Base-by-base conservation (phyloP, 2,888 invertebrate genomes). In the Palloptera scutellata region DNA sequence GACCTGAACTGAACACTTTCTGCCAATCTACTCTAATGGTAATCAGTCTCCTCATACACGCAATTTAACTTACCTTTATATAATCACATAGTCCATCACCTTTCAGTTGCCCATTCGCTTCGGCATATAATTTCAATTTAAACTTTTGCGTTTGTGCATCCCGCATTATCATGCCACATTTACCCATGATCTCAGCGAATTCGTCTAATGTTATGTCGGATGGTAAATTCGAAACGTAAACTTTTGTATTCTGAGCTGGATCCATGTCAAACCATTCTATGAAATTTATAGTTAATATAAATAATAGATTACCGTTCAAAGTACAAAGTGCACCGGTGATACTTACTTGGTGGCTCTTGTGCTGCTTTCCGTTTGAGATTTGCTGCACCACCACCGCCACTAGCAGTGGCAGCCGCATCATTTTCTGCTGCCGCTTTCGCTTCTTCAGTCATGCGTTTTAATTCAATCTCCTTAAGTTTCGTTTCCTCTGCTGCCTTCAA, bases 31-130 rank as follows among this genome's bases (percentile, higher is more conserved):
- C 30, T 30, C 6, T 2, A 30, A 30, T 4, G 30, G 6, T 30
- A 30, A 30, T 4, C 3, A 30, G 30, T 30, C 30, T 30, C 6
- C 30, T 48, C 4, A 48, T 48, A 15, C 48, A 48, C 12, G 15
- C 11, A 8, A 30, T 13, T 42, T 30, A 20, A 74, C 86, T 85
- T 81, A 95, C 93, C 89, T 94, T 96, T 62, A 98, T 95, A 81
- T 97, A 98, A 73, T 96, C 95, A 84, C 98, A 98, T 55, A 96
- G 87, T 12, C 94, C 99, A 87, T 99, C 98, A 11, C 99, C 99
- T 87, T 99, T 99, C 43, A 93, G 87, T 72, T 95, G 90, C 0
- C 92, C 90, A 77, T 91, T 89, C 48, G 89, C 86, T 79, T 96
- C 95, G 75, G 88, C 89, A 84, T 99, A 99, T 45, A 99, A 85